These are phyloP conservation scores for Rhagonycha fulva DNA, from an alignment of 2,888 invertebrate species.

Conservation along the genomic window DNA sequence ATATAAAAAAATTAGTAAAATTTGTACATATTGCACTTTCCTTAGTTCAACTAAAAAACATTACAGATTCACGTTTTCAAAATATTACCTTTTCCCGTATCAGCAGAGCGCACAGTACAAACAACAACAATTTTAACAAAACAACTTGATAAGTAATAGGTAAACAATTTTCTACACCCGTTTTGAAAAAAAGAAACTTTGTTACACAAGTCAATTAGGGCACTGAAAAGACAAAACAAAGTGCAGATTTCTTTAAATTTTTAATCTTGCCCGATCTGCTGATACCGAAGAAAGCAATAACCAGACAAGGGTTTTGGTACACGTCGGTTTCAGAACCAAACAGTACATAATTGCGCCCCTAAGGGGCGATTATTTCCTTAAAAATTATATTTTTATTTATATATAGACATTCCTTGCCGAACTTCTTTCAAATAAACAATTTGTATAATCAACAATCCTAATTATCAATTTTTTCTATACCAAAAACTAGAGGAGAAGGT, in stretches of 20 bases:
- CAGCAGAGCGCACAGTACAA: conserved; percentile 33
- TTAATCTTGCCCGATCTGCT: not conserved
- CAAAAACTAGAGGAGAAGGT: not conserved
- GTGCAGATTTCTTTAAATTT: not conserved
- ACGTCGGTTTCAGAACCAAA: not conserved
- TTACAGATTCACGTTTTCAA: conserved; percentile 43
- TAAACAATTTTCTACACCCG: not conserved
- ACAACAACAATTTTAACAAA: conserved; percentile 12
- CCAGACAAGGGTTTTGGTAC: not conserved
- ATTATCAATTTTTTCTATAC: not conserved
- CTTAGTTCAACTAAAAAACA: conserved; percentile 45
- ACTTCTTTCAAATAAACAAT: conserved; percentile 4
- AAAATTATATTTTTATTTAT: conserved; percentile 12
- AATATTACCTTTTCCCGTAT: conserved; percentile 41
- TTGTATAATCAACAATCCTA: not conserved
- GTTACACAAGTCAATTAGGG: not conserved
- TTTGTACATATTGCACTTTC: conserved; percentile 76
- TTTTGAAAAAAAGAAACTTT: not conserved
- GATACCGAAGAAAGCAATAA: not conserved
- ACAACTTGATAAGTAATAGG: conserved; percentile 10
- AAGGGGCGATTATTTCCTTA: conserved; percentile 13
- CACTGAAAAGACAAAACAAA: not conserved
- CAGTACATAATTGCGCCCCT: not conserved
- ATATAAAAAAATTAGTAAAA: conserved; percentile 58
- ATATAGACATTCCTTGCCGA: conserved; percentile 15